These are phyloP conservation scores for Notocelia uddmanniana DNA, from an alignment of 2,888 invertebrate species.

Conservation along the genomic window DNA sequence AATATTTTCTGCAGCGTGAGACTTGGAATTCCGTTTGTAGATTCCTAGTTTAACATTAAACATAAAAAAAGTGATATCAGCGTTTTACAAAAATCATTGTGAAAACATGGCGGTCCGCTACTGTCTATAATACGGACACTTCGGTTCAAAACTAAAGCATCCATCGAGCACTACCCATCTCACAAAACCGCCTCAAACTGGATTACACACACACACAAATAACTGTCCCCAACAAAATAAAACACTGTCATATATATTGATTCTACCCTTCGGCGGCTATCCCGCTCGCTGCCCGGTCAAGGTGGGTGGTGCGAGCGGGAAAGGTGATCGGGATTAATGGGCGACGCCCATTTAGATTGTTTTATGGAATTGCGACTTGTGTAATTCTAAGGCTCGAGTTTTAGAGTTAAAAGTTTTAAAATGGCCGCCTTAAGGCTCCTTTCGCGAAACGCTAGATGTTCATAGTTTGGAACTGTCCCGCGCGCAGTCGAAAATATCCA, in stretches of 20 bases:
- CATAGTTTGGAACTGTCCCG: too few species aligned
- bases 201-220: constrained; percentile 10
- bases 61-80: too few species aligned
- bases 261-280: constrained; percentile 16
- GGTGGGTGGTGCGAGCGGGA: constrained; percentile 5
- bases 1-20: too few species aligned
- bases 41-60: too few species aligned
- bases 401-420: neutral
- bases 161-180: neutral
- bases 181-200: neutral
- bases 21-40: too few species aligned
- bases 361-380: constrained; percentile 14
- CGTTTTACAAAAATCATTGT: too few species aligned
- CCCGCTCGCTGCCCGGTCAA: constrained; percentile 3
- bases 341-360: constrained; percentile 27
- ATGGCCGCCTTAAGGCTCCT: neutral
- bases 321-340: constrained; percentile 17
- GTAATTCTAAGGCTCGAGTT: neutral
- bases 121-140: neutral
- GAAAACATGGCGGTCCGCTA: too few species aligned
- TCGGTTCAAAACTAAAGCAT: neutral
- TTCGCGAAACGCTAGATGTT: too few species aligned
- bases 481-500: too few species aligned
- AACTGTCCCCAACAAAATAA: constrained; percentile 31
- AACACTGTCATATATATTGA: constrained; percentile 32